A percentile compares a stretch with the other conserved stretches of the same genome.
Conservation (phyloP, 53 echinoderm and acorn worm genomes). For the Holothuria leucospilota region DNA sequence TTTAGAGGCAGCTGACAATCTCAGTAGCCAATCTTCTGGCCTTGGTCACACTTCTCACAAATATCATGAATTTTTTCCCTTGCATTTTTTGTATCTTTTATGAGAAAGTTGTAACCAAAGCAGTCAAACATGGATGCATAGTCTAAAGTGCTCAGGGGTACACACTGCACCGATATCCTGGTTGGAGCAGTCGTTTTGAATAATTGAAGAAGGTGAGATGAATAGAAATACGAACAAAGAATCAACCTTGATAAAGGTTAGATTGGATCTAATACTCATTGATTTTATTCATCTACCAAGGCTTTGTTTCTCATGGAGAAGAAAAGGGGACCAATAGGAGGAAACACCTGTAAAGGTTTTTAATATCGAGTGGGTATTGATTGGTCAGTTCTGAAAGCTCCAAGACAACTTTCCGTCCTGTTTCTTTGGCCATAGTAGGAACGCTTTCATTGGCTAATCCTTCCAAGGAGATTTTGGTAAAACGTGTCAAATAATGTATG, state of each 20-base stretch:
- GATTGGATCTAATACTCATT: conserved; percentile 28
- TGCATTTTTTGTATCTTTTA: too few species aligned
- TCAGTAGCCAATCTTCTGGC: too few species aligned
- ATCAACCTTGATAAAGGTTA: conserved; percentile 17
- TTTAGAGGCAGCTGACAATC: too few species aligned
- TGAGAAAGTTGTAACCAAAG: too few species aligned
- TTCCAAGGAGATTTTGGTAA: too few species aligned
- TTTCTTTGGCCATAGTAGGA: neutral
- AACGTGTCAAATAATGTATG: too few species aligned
- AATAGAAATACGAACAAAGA: conserved; percentile 10
- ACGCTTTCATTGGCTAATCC: too few species aligned
- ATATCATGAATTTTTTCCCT: too few species aligned
- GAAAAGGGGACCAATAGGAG: neutral
- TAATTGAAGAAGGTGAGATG: conserved; percentile 27
- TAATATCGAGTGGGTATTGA: conserved; percentile 34
- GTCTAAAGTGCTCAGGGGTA: conserved; percentile 18
- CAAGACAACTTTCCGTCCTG: neutral
- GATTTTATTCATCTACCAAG: neutral
- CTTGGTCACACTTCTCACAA: too few species aligned
- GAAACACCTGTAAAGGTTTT: conserved; percentile 38
- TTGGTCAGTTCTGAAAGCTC: neutral
- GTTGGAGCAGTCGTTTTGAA: neutral
- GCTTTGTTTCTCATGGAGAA: neutral
- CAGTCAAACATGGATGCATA: too few species aligned
- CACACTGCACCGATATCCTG: conserved; percentile 33